Evolutionary conservation across 1,140 invertebrate genomes (phyloP).

Genomic region (Lepidurus packardi): DNA sequence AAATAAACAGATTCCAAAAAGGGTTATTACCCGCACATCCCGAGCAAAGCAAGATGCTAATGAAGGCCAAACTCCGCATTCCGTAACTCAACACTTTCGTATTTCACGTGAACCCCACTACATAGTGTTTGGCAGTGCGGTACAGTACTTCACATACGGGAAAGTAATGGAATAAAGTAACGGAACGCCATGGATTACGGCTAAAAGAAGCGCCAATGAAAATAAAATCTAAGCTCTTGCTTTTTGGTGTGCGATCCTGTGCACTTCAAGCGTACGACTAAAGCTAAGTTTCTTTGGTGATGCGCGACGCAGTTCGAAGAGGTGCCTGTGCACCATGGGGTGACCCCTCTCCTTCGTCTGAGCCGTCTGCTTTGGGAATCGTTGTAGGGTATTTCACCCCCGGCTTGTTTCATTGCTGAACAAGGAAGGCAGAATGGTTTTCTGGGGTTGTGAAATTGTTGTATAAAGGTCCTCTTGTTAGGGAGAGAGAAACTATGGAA

Average conservation of each 20-base stretch:
- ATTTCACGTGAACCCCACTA: not conserved
- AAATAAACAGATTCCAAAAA: not conserved
- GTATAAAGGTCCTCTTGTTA: not conserved
- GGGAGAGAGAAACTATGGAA: not conserved
- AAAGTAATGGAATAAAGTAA: not conserved
- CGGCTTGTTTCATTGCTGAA: not conserved
- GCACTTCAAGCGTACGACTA: slow-evolving; percentile 2
- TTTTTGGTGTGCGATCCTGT: not conserved
- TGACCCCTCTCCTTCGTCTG: not conserved
- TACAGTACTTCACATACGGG: not conserved
- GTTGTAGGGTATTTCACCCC: not conserved
- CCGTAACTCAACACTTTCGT: not conserved
- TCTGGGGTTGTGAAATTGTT: slow-evolving; percentile 8
- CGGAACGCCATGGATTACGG: not conserved
- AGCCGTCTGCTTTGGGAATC: not conserved
- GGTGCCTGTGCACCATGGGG: not conserved
- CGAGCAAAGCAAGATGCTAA: not conserved
- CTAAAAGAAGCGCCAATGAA: not conserved
- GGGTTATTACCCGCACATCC: not conserved
- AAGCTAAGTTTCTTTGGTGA: not conserved
- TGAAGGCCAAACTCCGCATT: not conserved
- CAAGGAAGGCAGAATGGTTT: not conserved
- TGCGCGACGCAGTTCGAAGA: not conserved
- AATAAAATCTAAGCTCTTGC: not conserved
- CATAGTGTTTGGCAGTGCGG: not conserved